A percentile compares a stretch with the other conserved stretches of the same genome.
phyloP scores from a whole-genome alignment of 2,113 vertebrate species.

The Coreoperca whiteheadi region DNA sequence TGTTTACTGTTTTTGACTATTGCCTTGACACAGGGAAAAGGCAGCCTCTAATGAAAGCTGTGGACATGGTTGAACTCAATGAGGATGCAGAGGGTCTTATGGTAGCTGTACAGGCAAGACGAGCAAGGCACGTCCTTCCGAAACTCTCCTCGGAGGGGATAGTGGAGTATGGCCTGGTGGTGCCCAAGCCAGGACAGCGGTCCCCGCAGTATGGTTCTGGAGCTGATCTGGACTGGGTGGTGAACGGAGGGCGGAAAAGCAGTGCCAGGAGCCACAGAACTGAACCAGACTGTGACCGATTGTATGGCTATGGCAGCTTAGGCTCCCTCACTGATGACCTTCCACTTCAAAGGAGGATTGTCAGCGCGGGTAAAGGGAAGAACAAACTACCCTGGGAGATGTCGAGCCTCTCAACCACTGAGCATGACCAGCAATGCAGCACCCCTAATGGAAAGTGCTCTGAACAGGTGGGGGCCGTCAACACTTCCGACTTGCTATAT shows the following conservation, averaged over 20 bases:
- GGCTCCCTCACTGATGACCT: constrained; percentile 69
- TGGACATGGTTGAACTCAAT: constrained; percentile 87
- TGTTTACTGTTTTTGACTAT: constrained; percentile 87
- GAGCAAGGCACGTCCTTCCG: constrained; percentile 88
- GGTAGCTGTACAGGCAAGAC: constrained; percentile 89
- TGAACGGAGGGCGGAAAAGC: constrained; percentile 85
- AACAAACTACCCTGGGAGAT: constrained; percentile 95
- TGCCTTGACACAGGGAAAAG: constrained; percentile 85
- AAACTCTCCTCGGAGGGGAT: constrained; percentile 83
- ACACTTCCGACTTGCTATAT: not conserved
- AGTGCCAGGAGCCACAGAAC: constrained; percentile 85
- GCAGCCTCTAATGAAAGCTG: constrained; percentile 86
- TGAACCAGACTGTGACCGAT: constrained; percentile 68
- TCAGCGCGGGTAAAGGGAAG: constrained; percentile 92
- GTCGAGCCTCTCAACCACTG: constrained; percentile 70
- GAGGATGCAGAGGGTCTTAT: constrained; percentile 87
- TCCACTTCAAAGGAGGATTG: constrained; percentile 84
- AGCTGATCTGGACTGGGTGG: constrained; percentile 90
- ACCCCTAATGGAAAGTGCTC: constrained; percentile 62
- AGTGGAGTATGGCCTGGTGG: constrained; percentile 87
- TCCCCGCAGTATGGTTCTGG: constrained; percentile 75
- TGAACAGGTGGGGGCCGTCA: constrained; percentile 86
- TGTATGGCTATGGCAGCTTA: constrained; percentile 75
- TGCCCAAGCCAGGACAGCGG: constrained; percentile 82
- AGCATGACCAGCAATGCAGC: constrained; percentile 64